A percentile compares a stretch with the other conserved stretches of the same genome.
Evolutionary conservation across 2,888 invertebrate species (phyloP).

Genomic region (Flexamia atlantica): DNA sequence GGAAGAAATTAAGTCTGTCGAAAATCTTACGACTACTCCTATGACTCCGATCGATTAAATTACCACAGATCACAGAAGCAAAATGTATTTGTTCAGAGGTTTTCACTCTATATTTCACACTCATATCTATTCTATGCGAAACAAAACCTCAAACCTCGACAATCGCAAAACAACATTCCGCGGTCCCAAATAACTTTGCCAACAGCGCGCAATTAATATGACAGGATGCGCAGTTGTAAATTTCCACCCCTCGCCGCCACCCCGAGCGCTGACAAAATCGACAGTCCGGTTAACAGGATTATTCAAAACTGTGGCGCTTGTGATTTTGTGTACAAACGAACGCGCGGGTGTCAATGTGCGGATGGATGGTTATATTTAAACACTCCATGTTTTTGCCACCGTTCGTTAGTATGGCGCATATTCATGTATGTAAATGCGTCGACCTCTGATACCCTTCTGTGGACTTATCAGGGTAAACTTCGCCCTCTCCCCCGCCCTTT

Average conservation of each 20-base stretch:
- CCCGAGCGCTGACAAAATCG: background rate
- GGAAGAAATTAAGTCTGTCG: no score
- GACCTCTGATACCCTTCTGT: conserved; percentile 42
- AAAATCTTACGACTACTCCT: no score
- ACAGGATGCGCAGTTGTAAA: conserved; percentile 29
- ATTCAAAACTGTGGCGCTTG: conserved; percentile 21
- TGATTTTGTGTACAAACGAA: conserved; percentile 35
- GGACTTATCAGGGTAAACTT: background rate
- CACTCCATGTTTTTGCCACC: conserved; percentile 47
- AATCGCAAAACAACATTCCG: background rate
- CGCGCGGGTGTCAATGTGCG: background rate
- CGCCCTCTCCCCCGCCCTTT: background rate
- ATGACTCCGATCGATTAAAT: no score
- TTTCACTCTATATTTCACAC: no score
- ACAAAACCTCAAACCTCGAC: background rate
- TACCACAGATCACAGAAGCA: no score
- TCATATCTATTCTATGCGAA: no score
- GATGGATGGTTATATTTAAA: conserved; percentile 33
- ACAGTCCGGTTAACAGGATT: conserved; percentile 30
- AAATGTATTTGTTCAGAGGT: no score
- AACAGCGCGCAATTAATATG: conserved; percentile 1
- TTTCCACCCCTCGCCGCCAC: background rate
- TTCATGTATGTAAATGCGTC: conserved; percentile 56
- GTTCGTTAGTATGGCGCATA: conserved; percentile 55
- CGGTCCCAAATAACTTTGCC: conserved; percentile 1